These are phyloP conservation scores for Tetranychus cinnabarinus DNA, from an alignment of 1,140 invertebrate genomes.

Conservation along the genomic window DNA sequence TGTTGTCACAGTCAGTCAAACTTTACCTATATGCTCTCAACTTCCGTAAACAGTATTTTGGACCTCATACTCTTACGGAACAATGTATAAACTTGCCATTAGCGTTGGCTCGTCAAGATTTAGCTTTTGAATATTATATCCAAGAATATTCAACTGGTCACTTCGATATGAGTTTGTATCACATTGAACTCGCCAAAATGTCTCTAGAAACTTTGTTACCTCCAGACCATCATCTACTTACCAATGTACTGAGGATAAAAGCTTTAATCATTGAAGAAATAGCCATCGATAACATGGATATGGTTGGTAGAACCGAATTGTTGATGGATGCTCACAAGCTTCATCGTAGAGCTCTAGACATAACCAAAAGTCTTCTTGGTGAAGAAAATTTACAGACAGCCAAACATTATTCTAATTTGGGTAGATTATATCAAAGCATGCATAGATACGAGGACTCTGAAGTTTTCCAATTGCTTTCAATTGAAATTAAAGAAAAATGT, in stretches of 20 bases:
- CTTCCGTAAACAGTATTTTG: constrained; percentile 49
- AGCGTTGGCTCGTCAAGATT: constrained; percentile 61
- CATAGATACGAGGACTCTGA: constrained; percentile 57
- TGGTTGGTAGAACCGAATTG: constrained; percentile 17
- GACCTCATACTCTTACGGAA: constrained; percentile 26
- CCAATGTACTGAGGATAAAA: constrained; percentile 67
- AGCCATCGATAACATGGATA: constrained; percentile 43
- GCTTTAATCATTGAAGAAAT: constrained; percentile 79
- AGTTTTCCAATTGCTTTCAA: constrained; percentile 67
- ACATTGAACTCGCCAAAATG: constrained; percentile 53
- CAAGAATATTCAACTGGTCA: constrained; percentile 66
- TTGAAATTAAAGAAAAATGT: constrained; percentile 63
- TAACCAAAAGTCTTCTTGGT: constrained; percentile 54
- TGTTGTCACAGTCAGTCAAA: constrained; percentile 47
- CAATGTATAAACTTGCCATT: constrained; percentile 41
- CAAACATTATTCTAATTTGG: constrained; percentile 81
- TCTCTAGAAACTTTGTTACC: constrained; percentile 55
- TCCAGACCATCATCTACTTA: constrained; percentile 51
- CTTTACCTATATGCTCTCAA: constrained; percentile 56
- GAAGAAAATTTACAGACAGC: constrained; percentile 80
- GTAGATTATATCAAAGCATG: constrained; percentile 74
- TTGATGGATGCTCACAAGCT: constrained; percentile 43
- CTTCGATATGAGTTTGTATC: constrained; percentile 48
- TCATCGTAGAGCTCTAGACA: constrained; percentile 47
- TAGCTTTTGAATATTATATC: constrained; percentile 74